Base-by-base conservation (phyloP, 2,888 invertebrate species). In the Minunthozetes semirufus region DNA sequence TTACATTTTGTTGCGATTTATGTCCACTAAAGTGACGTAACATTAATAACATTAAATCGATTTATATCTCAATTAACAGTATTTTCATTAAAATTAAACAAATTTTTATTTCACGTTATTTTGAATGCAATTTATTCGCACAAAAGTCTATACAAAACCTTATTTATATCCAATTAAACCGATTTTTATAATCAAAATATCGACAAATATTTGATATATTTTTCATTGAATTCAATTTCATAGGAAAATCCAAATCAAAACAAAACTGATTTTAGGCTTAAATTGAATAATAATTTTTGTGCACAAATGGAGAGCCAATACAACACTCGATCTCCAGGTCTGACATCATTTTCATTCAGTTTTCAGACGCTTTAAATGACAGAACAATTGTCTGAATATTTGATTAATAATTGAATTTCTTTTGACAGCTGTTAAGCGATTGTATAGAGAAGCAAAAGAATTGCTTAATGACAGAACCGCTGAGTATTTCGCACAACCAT, bases 371-470 rank as follows among this genome's bases (percentile, higher is more conserved):
- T 42, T 42, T 8, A 42, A 42, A 13, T 42, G 42, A 42, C 1
- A 13, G 5, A 42, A 42, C 42, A 42, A 42, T 42, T 61, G 27
- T 19, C 27, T 15, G 4, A 17, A 42, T 42, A 13, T 9, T 9
- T 42, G 42, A 42, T 11, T 9, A 42, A 13, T 42, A 42, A 42
- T 42, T 8, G 33, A 4, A 33, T 6, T 33, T 33, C 33, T 33
- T 33, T 19, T 22, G 5, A 53, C 79, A 90, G 95, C 94, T 82
- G 95, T 96, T 5, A 94, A 95, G 84, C 87, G 96, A 73, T 85
- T 96, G 79, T 93, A 96, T 93, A 87, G 90, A 81, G 96, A 96
- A 84, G 95, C 95, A 13, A 83, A 84, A 77, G 95, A 97, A 83
- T 84, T 95, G 78, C 8, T 71, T 33, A 87, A 88, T 42, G 89